phyloP scores from a whole-genome alignment of 2,797 vertebrate species.

The Anas acuta region DNA sequence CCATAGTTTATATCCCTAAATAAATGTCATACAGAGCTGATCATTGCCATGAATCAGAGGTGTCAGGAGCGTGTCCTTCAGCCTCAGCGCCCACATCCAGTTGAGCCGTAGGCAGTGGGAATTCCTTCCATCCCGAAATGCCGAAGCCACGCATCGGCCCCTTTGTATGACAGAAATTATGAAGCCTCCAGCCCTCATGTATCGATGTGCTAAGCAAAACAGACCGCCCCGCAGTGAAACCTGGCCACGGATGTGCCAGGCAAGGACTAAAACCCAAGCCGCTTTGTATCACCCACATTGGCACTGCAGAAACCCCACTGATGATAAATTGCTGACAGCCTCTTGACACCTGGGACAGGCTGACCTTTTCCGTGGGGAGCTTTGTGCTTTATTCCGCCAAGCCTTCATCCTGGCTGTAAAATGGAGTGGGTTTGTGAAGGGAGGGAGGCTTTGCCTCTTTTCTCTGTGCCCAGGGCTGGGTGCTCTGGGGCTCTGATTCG shows the following conservation, averaged over 20 bases:
- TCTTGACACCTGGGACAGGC: background rate
- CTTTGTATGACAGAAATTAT: background rate
- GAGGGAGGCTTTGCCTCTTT: background rate
- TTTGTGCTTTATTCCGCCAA: background rate
- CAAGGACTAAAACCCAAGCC: background rate
- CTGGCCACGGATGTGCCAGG: background rate
- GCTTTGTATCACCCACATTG: rapidly evolving
- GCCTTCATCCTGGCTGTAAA: background rate
- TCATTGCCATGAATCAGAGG: background rate
- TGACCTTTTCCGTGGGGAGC: background rate
- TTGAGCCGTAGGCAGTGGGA: background rate
- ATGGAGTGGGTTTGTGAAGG: background rate
- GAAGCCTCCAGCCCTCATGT: background rate
- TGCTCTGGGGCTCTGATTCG: background rate
- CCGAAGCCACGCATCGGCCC: background rate
- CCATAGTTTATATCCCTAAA: background rate
- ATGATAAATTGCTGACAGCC: rapidly evolving
- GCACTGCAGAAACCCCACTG: background rate
- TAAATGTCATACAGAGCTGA: background rate
- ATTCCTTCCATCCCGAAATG: background rate
- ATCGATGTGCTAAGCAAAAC: background rate
- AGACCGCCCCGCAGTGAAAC: background rate
- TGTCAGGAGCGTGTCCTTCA: background rate
- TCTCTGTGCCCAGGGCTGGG: background rate
- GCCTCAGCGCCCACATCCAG: background rate